A percentile compares a stretch with the other conserved stretches of the same genome.
Conservation (phyloP, 2,113 vertebrate species). For the Erythrocercus mccallii region DNA sequence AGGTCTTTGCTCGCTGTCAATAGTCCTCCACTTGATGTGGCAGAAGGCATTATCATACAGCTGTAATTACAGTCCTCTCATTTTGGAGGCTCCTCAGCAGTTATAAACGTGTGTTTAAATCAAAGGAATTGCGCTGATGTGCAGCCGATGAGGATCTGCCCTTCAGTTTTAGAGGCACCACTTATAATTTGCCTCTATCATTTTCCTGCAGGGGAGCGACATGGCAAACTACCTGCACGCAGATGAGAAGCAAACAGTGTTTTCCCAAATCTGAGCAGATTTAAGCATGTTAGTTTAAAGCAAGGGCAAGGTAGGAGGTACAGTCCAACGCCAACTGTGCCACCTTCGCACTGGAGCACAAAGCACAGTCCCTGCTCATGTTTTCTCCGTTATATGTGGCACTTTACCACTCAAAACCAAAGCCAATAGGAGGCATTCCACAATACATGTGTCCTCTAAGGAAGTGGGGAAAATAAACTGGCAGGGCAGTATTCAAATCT, state of each 20-base stretch:
- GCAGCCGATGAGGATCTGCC: neutral
- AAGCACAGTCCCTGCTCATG: neutral
- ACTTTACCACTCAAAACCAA: neutral
- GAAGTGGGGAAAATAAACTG: neutral
- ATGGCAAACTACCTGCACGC: neutral
- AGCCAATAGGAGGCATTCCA: neutral
- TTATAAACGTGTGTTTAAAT: neutral
- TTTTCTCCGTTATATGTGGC: neutral
- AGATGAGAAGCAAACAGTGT: neutral
- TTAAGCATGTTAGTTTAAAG: neutral
- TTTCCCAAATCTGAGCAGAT: neutral
- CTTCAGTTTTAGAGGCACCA: neutral
- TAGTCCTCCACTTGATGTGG: neutral
- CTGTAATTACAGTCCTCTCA: slow-evolving; percentile 6
- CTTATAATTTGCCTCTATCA: neutral
- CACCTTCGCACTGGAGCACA: neutral
- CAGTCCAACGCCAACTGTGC: neutral
- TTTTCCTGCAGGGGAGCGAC: neutral
- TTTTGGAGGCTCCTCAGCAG: neutral
- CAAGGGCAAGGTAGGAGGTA: neutral
- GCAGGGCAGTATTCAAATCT: neutral
- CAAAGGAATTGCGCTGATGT: neutral
- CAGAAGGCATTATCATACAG: neutral
- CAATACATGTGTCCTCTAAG: neutral
- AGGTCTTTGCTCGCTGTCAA: neutral